Percentiles rank a stretch among this genome's conserved stretches.
These are phyloP conservation scores for Hyposoter dolosus DNA, from an alignment of 2,888 invertebrate species.

Conservation along the genomic window DNA sequence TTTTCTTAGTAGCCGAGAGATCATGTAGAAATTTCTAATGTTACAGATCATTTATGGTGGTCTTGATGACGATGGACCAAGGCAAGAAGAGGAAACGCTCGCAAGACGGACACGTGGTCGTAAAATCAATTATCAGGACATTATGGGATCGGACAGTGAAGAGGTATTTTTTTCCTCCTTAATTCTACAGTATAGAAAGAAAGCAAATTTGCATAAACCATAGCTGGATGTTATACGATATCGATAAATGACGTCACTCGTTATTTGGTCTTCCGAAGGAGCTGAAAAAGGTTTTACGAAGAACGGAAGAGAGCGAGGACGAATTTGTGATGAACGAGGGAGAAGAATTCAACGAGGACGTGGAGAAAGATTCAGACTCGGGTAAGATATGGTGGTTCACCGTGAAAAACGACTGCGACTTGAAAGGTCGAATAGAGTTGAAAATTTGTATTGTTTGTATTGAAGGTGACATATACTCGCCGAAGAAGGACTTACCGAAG, in stretches of 20 bases:
- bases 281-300: conserved; percentile 83
- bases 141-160: conserved; percentile 90
- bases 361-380: conserved; percentile 84
- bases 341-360: conserved; percentile 84
- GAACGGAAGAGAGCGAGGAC: conserved; percentile 85
- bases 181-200: conserved; percentile 21
- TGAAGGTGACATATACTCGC: conserved; percentile 81
- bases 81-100: conserved; percentile 87
- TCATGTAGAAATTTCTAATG: background rate
- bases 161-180: conserved; percentile 86
- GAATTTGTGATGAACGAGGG: conserved; percentile 86
- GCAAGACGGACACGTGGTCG: conserved; percentile 90
- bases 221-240: conserved; percentile 36
- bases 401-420: background rate
- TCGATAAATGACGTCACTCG: conserved; percentile 36
- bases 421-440: background rate
- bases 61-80: conserved; percentile 80
- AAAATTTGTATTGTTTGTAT: background rate
- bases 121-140: conserved; percentile 92
- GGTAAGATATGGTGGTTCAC: conserved; percentile 73
- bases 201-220: conserved; percentile 15
- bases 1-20: background rate
- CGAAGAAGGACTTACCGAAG: conserved; percentile 79
- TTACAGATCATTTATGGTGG: conserved; percentile 83
- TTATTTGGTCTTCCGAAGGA: conserved; percentile 79